Percentiles rank a stretch among this genome's conserved stretches.
phyloP scores from a whole-genome alignment of 1,140 invertebrate genomes.

The Cydia strobilella region DNA sequence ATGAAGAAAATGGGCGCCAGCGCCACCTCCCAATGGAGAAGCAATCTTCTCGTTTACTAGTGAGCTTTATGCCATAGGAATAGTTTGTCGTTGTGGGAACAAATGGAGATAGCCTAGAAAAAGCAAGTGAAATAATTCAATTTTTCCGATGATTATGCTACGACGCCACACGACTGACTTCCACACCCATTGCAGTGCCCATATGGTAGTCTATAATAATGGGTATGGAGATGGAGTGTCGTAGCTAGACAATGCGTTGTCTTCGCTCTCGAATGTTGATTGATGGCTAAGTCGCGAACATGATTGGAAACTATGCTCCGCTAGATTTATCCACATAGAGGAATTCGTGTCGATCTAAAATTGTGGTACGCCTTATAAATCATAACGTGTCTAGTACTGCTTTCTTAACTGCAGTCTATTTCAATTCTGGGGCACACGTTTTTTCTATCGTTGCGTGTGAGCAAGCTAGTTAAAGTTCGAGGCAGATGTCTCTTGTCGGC shows the following conservation, averaged over 20 bases:
- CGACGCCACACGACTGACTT: not conserved
- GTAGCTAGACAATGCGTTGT: conserved; percentile 1
- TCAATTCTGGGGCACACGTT: conserved; percentile 22
- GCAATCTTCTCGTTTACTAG: not conserved
- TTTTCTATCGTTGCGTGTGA: conserved; percentile 39
- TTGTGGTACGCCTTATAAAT: not conserved
- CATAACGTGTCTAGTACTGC: conserved; percentile 4
- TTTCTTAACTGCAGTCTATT: conserved; percentile 25
- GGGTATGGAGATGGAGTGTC: not conserved
- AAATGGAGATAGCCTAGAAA: not conserved
- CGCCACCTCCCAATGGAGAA: not conserved
- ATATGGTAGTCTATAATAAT: not conserved
- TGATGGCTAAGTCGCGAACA: conserved; percentile 5
- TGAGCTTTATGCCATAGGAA: not conserved
- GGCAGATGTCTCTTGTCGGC: conserved; percentile 39
- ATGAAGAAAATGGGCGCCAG: not conserved
- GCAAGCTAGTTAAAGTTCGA: conserved; percentile 37
- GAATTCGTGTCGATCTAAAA: conserved; percentile 4
- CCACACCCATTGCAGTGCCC: not conserved
- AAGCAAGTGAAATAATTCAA: not conserved
- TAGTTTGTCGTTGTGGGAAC: not conserved
- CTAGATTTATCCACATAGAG: not conserved
- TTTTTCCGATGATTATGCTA: not conserved
- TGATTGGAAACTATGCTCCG: not conserved
- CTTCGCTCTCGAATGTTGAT: not conserved